Evolutionary conservation across 2,888 invertebrate species (phyloP).

Genomic region (Quadriops clusia): DNA sequence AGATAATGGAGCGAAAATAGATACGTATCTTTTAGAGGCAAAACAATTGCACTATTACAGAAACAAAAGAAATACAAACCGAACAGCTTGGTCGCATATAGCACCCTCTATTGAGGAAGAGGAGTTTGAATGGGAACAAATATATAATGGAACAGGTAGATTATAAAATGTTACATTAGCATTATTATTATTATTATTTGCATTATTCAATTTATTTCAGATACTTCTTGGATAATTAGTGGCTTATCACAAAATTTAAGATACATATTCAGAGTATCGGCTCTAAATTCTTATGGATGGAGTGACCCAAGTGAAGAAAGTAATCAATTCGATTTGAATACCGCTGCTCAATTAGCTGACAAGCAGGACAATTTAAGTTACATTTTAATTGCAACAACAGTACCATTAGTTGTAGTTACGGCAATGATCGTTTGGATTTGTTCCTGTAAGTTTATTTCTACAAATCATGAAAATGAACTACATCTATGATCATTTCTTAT

Average conservation of each 20-base stretch:
- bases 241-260: conserved; percentile 45
- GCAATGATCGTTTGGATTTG: conserved; percentile 38
- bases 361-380: conserved; percentile 40
- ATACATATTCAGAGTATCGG: conserved; percentile 65
- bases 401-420: conserved; percentile 42
- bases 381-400: conserved; percentile 50
- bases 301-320: conserved; percentile 63
- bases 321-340: conserved; percentile 43
- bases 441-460: conserved; percentile 44
- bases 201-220: conserved; percentile 30
- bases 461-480: too few relatives aligned
- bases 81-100: conserved; percentile 31
- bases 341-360: conserved; percentile 37
- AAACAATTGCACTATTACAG: conserved; percentile 29
- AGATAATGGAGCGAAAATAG: conserved; percentile 64
- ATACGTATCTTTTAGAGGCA: conserved; percentile 66
- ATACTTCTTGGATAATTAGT: conserved; percentile 70
- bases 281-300: conserved; percentile 72
- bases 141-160: conserved; percentile 67
- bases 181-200: too few relatives aligned
- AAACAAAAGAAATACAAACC: conserved; percentile 29
- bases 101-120: conserved; percentile 46
- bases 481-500: too few relatives aligned
- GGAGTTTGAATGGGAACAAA: conserved; percentile 46
- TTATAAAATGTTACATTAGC: background rate